These are phyloP conservation scores for Cephalopachus bancanus DNA, from an alignment of 2,797 vertebrate species.

Conservation along the genomic window DNA sequence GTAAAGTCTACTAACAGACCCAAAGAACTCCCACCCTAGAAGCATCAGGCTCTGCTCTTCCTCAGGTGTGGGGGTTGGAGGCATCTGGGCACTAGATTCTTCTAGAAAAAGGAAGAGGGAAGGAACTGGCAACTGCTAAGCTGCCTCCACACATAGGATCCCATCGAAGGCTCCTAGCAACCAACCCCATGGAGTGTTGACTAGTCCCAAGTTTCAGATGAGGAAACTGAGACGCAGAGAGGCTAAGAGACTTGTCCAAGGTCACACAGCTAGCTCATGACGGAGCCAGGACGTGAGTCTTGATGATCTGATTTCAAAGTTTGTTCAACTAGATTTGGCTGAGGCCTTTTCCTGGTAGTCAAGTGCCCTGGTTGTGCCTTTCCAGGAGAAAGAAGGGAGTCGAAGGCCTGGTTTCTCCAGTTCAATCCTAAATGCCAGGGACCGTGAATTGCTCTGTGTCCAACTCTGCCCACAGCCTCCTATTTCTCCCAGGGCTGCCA, in stretches of 20 bases:
- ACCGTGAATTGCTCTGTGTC: neutral
- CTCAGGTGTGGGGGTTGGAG: too few relatives aligned
- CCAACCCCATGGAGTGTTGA: too few relatives aligned
- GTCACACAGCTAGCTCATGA: neutral
- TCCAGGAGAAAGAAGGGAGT: neutral
- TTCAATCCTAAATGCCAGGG: neutral
- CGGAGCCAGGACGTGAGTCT: neutral
- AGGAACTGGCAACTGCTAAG: neutral
- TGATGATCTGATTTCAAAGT: neutral
- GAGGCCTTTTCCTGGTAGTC: neutral
- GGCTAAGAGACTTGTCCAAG: neutral
- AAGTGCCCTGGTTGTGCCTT: neutral
- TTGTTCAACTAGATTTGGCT: neutral
- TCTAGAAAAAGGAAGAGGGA: neutral
- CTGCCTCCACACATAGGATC: neutral
- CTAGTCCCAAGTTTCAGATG: neutral
- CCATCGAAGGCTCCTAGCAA: neutral
- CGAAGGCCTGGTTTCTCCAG: neutral
- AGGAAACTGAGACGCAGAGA: neutral
- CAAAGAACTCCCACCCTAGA: neutral
- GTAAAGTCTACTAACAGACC: neutral
- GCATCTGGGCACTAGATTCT: neutral
- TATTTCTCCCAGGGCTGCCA: neutral
- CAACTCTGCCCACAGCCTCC: neutral
- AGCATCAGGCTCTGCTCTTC: neutral